A percentile compares a stretch with the other conserved stretches of the same genome.
These are phyloP conservation scores for Operophtera brumata DNA, from an alignment of 2,888 invertebrate species.

Conservation along the genomic window DNA sequence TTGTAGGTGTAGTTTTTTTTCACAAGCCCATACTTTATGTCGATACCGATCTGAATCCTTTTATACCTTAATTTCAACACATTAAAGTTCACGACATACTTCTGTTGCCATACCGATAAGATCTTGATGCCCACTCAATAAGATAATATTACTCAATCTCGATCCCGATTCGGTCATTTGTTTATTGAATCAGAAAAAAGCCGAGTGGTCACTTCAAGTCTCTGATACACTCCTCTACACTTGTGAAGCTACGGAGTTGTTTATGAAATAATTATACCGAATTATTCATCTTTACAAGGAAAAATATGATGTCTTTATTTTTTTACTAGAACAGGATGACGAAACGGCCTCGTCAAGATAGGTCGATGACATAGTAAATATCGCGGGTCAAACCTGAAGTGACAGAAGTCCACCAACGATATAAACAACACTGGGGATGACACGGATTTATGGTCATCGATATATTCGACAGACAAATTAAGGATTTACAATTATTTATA, in stretches of 20 bases:
- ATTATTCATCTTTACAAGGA: no score
- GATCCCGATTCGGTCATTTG: constrained; percentile 12
- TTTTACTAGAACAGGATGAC: no score
- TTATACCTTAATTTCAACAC: constrained; percentile 24
- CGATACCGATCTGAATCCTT: constrained; percentile 20
- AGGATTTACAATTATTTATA: no score
- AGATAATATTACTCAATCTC: constrained; percentile 18
- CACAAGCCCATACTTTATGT: constrained; percentile 12
- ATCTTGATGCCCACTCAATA: constrained; percentile 23
- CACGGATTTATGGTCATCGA: no score
- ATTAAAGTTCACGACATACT: constrained; percentile 28
- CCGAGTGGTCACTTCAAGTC: constrained; percentile 3
- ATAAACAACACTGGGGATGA: no score
- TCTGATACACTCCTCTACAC: not conserved
- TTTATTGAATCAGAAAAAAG: constrained; percentile 10
- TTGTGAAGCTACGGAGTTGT: not conserved
- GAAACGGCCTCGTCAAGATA: no score
- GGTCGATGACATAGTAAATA: no score
- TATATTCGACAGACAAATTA: no score
- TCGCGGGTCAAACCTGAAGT: no score
- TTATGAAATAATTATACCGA: no score
- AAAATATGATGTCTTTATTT: no score
- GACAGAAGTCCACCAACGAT: no score
- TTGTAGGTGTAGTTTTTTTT: constrained; percentile 14
- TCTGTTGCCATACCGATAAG: constrained; percentile 26